Evolutionary conservation across 2,888 invertebrate genomes (phyloP), one percentile per base, ranked within the genome.

Genomic region (Caenorhabditis afra): DNA sequence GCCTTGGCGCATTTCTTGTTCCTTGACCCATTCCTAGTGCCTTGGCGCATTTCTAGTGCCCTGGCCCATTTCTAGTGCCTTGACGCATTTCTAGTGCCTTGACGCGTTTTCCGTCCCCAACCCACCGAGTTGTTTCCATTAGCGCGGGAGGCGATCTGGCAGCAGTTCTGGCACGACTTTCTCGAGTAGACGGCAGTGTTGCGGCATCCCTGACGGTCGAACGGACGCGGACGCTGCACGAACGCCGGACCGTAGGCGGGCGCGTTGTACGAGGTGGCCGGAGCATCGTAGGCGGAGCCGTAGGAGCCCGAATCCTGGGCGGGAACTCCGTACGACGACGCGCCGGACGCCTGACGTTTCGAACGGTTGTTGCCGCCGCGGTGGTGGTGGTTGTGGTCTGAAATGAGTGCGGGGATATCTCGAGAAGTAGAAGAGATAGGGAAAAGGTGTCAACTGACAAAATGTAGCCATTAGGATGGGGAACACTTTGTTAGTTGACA

Each of bases 121-220:
- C 85, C 53, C 18, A 85, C 85, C 20, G 79, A 23, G 44, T 64
- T 65, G 53, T 73, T 71, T 78, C 82, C 75, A 37, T 65, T 58
- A 59, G 78, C 81, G 16, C 83, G 55, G 4, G 81, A 82, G 49
- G 85, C 47, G 59, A 85, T 65, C 47, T 67, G 64, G 64, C 85
- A 85, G 77, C 85, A 85, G 37, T 70, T 79, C 16, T 85, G 70
- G 77, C 85, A 85, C n/a, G 85, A 53, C n/a, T 70, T 76, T n/a
- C 79, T 79, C 18, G 75, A 74, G 81, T 59, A 81, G 55, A 82
- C 84, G 62, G 85, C 85, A 1, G 83, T 81, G 73, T 81, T 80
- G 58, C 84, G 67, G 80, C 85, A 85, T 61, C 68, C 76, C 50
- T 84, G 76, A 35, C 81, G 67, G 41, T 82, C 80, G 77, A 77